Base-by-base conservation (phyloP, 2,113 vertebrate genomes). In the Meles meles region DNA sequence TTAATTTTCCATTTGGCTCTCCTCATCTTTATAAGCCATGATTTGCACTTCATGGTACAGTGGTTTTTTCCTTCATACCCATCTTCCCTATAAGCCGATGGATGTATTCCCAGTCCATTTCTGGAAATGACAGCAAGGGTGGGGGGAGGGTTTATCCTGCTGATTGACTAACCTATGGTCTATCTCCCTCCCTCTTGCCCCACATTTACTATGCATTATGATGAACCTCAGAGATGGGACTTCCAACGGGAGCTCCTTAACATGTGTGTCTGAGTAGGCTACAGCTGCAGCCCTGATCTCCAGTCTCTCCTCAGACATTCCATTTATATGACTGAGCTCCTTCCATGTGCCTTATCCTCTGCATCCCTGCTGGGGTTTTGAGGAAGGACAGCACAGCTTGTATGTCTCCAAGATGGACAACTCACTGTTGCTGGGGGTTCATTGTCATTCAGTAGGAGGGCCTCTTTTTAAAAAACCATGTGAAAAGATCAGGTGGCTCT, bases 1-100 rank as follows among this genome's bases (percentile, higher is more conserved):
- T 93, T 93, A 92, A 97, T 96, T 97, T 97, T 96, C 96, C 92
- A 37, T 88, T 95, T 96, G 96, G 71, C 42, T 96, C 92, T 96
- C 72, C n/a, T 88, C 81, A 90, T 96, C 72, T 74, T 93, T 97
- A 44, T 72, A 77, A 97, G 79, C 31, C 76, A 67, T 72, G 71
- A 82, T 96, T 97, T 97, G 69, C 31, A 82, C 87, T 92, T 97
- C 90, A 74, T 72, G 88, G 92, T 94, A 91, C 57, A 8, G 72
- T 93, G 87, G 79, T 44, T 93, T 97, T 93, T 96, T 94, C 49
- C 67, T 93, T 94, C 42, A 3, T 37, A 55, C 92, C 65, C 67
- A 27, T 90, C 92, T 88, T 82, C 61, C n/a, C 44, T 72, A 31
- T 90, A 85, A 61, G n/a, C 83, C 57, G 52, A 90, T 88, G 55